Evolutionary conservation across 2,797 vertebrate species (phyloP).

Genomic region (Podarcis lilfordi): DNA sequence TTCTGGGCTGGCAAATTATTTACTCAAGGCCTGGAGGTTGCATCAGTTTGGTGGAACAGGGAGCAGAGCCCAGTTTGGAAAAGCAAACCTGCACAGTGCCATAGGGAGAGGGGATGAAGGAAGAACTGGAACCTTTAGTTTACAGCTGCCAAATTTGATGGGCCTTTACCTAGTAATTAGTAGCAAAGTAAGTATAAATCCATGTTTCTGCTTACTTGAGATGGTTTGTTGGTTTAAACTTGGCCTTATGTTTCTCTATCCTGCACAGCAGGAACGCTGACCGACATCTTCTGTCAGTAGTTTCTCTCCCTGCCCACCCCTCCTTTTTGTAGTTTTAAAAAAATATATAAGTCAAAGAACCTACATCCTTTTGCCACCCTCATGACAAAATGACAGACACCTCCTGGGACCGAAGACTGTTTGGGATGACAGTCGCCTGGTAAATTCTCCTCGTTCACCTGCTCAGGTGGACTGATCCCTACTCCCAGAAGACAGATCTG

Average conservation of each 20-base stretch:
- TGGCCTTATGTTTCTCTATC: rapidly evolving
- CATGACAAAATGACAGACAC: background rate
- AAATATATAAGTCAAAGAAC: rapidly evolving
- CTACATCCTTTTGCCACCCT: background rate
- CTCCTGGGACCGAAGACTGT: background rate
- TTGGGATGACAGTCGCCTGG: slow-evolving; percentile 5
- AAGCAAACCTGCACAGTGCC: background rate
- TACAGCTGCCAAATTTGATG: background rate
- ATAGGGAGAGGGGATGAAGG: background rate
- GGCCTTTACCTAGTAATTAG: background rate
- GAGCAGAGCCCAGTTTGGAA: background rate
- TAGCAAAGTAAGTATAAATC: background rate
- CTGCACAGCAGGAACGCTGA: background rate
- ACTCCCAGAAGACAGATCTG: slow-evolving; percentile 55
- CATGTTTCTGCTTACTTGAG: background rate
- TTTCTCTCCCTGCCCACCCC: background rate
- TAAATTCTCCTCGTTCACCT: slow-evolving; percentile 40
- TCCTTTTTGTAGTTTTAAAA: background rate
- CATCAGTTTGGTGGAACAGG: background rate
- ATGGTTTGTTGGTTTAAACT: background rate
- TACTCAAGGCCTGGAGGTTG: background rate
- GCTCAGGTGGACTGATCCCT: slow-evolving; percentile 46
- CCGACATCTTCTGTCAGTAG: background rate
- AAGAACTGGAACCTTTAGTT: background rate
- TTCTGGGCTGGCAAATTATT: background rate